Evolutionary conservation across 2,888 invertebrate species (phyloP).

Genomic region (Achlya flavicornis): DNA sequence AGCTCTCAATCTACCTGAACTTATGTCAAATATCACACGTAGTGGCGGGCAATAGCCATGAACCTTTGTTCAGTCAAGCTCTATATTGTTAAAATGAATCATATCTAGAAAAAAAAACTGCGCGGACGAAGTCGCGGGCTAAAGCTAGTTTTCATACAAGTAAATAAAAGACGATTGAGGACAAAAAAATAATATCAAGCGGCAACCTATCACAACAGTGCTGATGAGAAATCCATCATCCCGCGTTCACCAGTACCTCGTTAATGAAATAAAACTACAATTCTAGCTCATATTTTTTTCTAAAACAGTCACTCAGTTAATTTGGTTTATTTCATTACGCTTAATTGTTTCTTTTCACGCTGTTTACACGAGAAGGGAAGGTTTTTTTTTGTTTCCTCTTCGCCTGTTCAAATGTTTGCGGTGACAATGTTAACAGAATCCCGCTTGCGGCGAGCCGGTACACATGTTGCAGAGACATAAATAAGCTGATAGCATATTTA

Average conservation of each 20-base stretch:
- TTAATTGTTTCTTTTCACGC: conserved; percentile 32
- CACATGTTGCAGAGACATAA: conserved; percentile 42
- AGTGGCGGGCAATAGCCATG: no score
- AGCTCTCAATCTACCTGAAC: no score
- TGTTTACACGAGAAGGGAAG: conserved; percentile 26
- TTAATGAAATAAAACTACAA: not conserved
- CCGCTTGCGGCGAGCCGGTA: conserved; percentile 34
- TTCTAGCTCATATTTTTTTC: not conserved
- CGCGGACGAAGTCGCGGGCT: no score
- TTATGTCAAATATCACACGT: no score
- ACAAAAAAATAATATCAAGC: no score
- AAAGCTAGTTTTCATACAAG: no score
- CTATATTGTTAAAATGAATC: no score
- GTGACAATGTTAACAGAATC: conserved; percentile 38
- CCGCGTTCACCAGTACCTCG: not conserved
- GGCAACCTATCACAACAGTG: no score
- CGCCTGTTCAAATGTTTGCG: conserved; percentile 40
- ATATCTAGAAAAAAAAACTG: no score
- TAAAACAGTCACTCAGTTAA: conserved; percentile 1
- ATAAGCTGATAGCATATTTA: conserved; percentile 42
- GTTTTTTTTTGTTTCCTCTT: conserved; percentile 28
- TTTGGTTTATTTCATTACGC: conserved; percentile 22
- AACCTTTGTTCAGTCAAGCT: no score
- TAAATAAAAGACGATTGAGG: no score
- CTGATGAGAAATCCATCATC: not conserved